Conservation (phyloP, 2,113 vertebrate species). For the Steatornis caripensis region DNA sequence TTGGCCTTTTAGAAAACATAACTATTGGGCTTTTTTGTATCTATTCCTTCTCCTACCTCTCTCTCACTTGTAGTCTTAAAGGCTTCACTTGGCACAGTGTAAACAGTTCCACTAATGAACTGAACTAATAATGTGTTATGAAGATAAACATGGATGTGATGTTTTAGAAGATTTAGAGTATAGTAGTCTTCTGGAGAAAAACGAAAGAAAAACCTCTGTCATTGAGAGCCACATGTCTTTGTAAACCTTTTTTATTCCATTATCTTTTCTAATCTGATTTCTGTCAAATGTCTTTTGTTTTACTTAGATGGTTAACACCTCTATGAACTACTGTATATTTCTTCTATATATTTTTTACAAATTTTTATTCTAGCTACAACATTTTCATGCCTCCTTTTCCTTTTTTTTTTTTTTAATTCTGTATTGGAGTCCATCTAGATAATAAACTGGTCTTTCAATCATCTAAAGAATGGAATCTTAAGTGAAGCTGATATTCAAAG, state of each 20-base stretch:
- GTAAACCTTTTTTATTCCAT: background rate
- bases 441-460: background rate
- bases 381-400: background rate
- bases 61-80: background rate
- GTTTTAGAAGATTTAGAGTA: background rate
- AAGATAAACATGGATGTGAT: background rate
- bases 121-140: background rate
- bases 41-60: background rate
- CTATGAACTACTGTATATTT: background rate
- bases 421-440: background rate
- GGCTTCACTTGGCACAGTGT: background rate
- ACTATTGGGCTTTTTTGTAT: background rate
- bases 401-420: background rate
- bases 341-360: background rate
- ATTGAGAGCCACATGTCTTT: background rate
- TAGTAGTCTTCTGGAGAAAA: background rate
- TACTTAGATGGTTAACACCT: background rate
- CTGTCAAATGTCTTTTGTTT: background rate
- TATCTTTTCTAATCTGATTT: background rate
- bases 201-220: rapidly evolving
- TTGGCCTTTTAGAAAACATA: background rate
- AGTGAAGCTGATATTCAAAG: background rate
- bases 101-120: background rate
- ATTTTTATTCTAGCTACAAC: background rate
- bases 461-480: background rate